Base-by-base conservation (phyloP, 2,888 invertebrate genomes). In the Drosophila mulleri region DNA sequence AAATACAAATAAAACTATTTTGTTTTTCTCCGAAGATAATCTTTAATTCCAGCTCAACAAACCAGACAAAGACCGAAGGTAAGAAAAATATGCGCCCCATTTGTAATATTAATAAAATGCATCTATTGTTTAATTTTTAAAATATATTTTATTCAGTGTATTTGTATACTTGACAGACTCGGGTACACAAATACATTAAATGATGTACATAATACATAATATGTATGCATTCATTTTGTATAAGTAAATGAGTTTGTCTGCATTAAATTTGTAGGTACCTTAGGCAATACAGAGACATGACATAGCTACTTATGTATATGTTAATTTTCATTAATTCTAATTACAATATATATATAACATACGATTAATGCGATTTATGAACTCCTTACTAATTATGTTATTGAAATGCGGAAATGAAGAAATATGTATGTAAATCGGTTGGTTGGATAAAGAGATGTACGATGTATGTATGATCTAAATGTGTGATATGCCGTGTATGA, bases 201-300 rank as follows among this genome's bases (percentile, higher is more conserved):
- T 72, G 62, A 47, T 63, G 61, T 77, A 74, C 68, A 53, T 59
- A 59, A 59, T 77, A 74, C 68, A 53, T 59, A 59, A 59, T 65
- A 47, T 57, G 58, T 58, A 54, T 59, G 62, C 67, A 29, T 72
- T 66, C 48, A 66, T 56, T 70, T 65, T 82, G 67, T 78, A 64
- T 74, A 68, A 66, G 84, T 80, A 83, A 76, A 81, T 89, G 81
- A 83, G 87, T 87, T 65, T 72, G 83, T 88, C 87, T 84, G 88
- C 82, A 67, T 67, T 84, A 75, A 80, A 82, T 84, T 79, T 87
- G 89, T 89, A 88, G 89, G 88, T 86, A 86, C 90, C 85, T 89
- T 89, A 86, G 89, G 89, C 61, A 88, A 72, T 88, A 89, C 80
- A 83, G 81, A 83, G 89, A 89, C 78, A 71, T 80, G 75, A 81